Evolutionary conservation across 2,113 vertebrate species (phyloP), one percentile per base, ranked within the genome.

Genomic region (Nothocercus nigrocapillus): DNA sequence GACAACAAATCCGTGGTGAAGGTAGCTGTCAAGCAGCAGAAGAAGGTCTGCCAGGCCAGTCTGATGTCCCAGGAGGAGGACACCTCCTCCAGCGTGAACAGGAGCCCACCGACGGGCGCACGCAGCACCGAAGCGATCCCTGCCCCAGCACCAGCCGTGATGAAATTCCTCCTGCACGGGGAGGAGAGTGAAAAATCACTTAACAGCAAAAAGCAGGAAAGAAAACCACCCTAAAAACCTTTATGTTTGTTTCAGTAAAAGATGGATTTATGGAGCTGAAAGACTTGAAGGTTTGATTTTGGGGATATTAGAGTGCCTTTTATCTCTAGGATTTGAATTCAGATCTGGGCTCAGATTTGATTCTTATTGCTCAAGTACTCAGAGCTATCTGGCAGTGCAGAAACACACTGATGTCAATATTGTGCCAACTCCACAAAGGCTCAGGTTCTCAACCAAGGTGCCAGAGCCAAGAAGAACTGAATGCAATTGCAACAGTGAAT

Each of bases 21-120:
- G 53, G 91, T 84, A 56, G 93, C 91, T 73, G 87, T 91, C 85
- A 96, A 81, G 76, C 95, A 98, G 86, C 91, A 97, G 73, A 77
- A 97, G 61, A 94, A 96, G 32, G 89, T 97, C 87, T 97, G 93
- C 91, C 94, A 97, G 76, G 88, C 94, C 72, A 97, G 47, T 32
- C 64, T 96, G 44, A 95, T 92, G 74, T 96, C 86, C 94, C 96
- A 96, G 32, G 95, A 97, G 0, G 82, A 96, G 56, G 95, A 95
- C n/a, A 96, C 90, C 67, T 97, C 96, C 67, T 95, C 95, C 25
- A 97, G 36, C 0, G 78, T 90, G 77, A 97, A 89, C 7, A 96
- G 86, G 59, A 96, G 88, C 40, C 95, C 87, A 1, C 91, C 81
- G 0, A 93, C 49, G 3, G 92, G 90, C 53, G 88, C 96, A 54